Conservation (phyloP, 2,113 vertebrate genomes). For the Ceyx melanurus region DNA sequence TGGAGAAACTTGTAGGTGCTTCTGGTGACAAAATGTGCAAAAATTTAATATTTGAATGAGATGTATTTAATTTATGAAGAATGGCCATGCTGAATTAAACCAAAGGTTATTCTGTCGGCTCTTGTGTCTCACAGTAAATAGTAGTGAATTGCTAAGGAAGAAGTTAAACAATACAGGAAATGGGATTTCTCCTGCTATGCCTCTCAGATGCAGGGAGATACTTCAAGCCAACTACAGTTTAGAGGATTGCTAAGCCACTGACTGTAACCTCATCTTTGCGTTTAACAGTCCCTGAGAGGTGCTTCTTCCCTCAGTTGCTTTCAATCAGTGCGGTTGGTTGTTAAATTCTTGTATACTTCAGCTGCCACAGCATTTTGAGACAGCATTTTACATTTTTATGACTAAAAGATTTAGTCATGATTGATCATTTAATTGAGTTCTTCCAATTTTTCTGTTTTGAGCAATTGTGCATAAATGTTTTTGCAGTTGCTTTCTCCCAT, state of each 20-base stretch:
- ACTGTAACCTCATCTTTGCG: neutral
- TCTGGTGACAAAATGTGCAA: neutral
- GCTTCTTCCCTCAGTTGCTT: neutral
- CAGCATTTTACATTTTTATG: neutral
- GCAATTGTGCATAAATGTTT: neutral
- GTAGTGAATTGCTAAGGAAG: neutral
- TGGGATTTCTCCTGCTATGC: neutral
- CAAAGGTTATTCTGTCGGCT: neutral
- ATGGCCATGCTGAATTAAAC: neutral
- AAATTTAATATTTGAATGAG: neutral
- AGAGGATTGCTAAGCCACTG: neutral
- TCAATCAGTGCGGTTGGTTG: neutral
- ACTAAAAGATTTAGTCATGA: neutral
- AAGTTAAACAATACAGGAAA: neutral
- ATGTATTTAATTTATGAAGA: neutral
- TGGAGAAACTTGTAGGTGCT: neutral
- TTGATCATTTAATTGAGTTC: neutral
- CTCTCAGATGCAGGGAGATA: neutral
- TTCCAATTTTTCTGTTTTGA: neutral
- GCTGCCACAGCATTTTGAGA: neutral
- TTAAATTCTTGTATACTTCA: neutral
- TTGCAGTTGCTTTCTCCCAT: neutral
- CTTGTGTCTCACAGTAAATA: neutral
- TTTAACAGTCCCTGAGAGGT: neutral
- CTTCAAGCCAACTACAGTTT: accelerated